Evolutionary conservation across 2,888 invertebrate species (phyloP).

Genomic region (Parapristionchus giblindavisi): DNA sequence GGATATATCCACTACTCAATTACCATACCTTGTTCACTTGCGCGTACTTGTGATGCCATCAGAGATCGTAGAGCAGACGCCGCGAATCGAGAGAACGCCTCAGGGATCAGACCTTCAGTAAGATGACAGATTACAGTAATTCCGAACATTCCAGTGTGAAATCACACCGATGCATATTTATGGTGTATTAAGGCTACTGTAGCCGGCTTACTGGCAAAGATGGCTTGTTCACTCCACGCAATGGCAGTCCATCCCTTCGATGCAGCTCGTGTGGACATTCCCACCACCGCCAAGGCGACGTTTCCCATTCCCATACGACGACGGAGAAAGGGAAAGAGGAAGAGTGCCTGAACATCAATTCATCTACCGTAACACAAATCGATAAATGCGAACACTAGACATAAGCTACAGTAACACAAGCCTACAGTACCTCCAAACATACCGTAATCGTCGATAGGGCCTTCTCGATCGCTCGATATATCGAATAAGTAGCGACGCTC

Average conservation of each 20-base stretch:
- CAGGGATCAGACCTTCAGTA: conserved; percentile 32
- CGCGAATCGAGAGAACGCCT: conserved; percentile 43
- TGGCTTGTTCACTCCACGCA: conserved; percentile 40
- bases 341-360: conserved; percentile 40
- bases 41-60: conserved; percentile 36
- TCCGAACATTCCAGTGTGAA: too few species aligned
- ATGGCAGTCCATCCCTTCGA: conserved; percentile 40
- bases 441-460: conserved; percentile 42
- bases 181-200: background rate
- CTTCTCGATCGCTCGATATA: conserved; percentile 42
- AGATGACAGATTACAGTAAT: too few species aligned
- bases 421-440: background rate
- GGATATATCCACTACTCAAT: background rate
- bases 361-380: background rate
- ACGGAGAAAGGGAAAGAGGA: conserved; percentile 41
- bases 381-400: background rate
- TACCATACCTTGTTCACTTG: conserved; percentile 40
- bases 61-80: conserved; percentile 43
- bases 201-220: conserved; percentile 40
- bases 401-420: background rate
- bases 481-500: conserved; percentile 38
- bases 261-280: conserved; percentile 30
- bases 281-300: conserved; percentile 39
- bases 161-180: too few species aligned
- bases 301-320: conserved; percentile 26